Evolutionary conservation across 2,797 vertebrate genomes (phyloP).

Genomic region (Octomys mimax): DNA sequence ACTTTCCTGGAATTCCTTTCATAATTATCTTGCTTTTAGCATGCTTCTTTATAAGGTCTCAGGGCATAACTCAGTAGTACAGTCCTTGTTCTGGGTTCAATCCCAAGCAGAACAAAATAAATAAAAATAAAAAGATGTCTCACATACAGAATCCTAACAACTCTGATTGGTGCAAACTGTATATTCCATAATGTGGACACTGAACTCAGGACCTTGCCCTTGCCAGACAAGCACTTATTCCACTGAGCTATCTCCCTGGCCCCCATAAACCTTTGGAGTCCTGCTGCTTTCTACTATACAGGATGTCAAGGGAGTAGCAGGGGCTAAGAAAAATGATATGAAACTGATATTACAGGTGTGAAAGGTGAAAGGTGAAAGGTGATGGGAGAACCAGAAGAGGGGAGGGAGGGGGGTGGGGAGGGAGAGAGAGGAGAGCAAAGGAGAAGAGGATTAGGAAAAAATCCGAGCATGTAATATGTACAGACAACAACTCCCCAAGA

Average conservation of each 20-base stretch:
- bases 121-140: background rate
- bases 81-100: background rate
- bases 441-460: background rate
- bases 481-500: background rate
- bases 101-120: background rate
- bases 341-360: background rate
- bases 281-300: too few species aligned
- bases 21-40: background rate
- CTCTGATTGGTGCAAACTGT: background rate
- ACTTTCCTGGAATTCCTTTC: background rate
- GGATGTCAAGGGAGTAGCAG: too few species aligned
- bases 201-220: too few species aligned
- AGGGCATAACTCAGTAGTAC: background rate
- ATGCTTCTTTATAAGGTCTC: background rate
- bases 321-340: background rate
- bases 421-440: too few species aligned
- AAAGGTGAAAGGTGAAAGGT: background rate
- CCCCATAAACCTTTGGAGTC: too few species aligned
- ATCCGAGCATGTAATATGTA: background rate
- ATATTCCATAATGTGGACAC: too few species aligned
- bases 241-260: too few species aligned
- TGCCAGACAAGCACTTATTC: too few species aligned
- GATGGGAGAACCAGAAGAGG: background rate
- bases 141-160: background rate
- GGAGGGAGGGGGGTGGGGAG: too few species aligned